Percentiles rank a stretch among this genome's conserved stretches.
These are phyloP conservation scores for Oncorhynchus kisutch DNA, from an alignment of 2,113 vertebrate species.

Conservation along the genomic window DNA sequence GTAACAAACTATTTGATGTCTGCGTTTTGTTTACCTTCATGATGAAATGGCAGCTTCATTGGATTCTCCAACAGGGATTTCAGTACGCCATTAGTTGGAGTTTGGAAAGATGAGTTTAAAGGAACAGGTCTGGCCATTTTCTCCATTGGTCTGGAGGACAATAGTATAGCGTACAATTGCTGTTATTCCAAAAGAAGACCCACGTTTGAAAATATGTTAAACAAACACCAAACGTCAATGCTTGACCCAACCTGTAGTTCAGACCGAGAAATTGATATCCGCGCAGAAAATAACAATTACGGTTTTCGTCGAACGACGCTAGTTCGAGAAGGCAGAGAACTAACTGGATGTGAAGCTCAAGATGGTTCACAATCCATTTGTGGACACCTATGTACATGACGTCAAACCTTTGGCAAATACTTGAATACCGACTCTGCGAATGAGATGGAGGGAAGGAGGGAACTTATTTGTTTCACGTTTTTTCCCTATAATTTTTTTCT, in stretches of 20 bases:
- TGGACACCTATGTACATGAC: conserved; percentile 66
- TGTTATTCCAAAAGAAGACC: conserved; percentile 13
- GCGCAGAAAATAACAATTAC: conserved; percentile 13
- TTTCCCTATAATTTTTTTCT: too few species aligned
- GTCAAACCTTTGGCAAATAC: conserved; percentile 52
- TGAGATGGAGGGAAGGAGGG: not conserved
- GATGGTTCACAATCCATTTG: conserved; percentile 78
- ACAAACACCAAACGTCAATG: not conserved
- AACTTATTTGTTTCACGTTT: too few species aligned
- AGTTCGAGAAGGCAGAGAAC: conserved; percentile 24
- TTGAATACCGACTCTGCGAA: not conserved
- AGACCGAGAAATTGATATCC: conserved; percentile 21
- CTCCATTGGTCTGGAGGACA: conserved; percentile 65
- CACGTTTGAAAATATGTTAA: not conserved
- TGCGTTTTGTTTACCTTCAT: conserved; percentile 80
- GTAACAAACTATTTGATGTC: not conserved
- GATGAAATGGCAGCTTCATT: conserved; percentile 90
- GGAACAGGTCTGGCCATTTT: conserved; percentile 91
- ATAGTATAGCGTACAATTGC: conserved; percentile 25
- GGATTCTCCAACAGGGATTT: conserved; percentile 97
- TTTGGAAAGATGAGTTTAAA: conserved; percentile 85
- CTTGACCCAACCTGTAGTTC: not conserved
- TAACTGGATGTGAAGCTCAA: conserved; percentile 44
- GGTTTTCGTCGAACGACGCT: not conserved
- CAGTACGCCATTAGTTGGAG: conserved; percentile 92